A percentile compares a stretch with the other conserved stretches of the same genome.
phyloP scores from a whole-genome alignment of 2,797 vertebrate species.

The Rachycentron canadum region DNA sequence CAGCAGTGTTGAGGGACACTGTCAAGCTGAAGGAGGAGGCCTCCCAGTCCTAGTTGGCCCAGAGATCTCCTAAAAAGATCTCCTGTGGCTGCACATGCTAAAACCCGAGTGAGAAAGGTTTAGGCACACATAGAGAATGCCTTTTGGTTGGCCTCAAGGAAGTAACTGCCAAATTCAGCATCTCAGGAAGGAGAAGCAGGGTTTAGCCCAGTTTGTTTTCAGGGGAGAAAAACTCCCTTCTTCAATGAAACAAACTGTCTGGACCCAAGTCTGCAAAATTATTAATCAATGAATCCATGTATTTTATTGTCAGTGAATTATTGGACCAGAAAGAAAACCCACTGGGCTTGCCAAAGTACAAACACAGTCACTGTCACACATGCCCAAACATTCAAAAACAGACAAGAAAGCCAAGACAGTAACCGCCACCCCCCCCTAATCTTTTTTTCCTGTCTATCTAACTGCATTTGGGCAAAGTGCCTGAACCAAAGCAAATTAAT shows the following conservation, averaged over 20 bases:
- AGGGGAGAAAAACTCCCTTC: no score
- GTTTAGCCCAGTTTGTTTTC: no score
- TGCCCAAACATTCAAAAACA: constrained; percentile 30
- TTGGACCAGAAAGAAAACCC: constrained; percentile 49
- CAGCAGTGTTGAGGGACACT: no score
- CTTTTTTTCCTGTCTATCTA: constrained; percentile 35
- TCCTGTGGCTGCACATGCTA: no score
- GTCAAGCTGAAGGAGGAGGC: no score
- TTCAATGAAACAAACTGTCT: constrained; percentile 21
- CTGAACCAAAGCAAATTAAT: constrained; percentile 80
- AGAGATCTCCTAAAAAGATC: no score
- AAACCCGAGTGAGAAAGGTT: no score
- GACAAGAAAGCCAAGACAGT: constrained; percentile 1
- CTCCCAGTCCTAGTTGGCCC: no score
- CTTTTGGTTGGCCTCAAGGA: no score
- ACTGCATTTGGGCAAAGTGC: constrained; percentile 64
- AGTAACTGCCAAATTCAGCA: no score
- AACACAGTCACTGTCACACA: constrained; percentile 25
- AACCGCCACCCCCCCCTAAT: not conserved
- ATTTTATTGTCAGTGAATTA: constrained; percentile 47
- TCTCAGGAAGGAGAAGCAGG: no score
- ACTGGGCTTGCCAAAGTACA: constrained; percentile 11
- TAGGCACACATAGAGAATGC: no score
- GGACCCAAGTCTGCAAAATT: constrained; percentile 27
- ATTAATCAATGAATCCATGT: constrained; percentile 46